phyloP scores from a whole-genome alignment of 2,797 vertebrate genomes.

The Lepidocolaptes lacrymiger region DNA sequence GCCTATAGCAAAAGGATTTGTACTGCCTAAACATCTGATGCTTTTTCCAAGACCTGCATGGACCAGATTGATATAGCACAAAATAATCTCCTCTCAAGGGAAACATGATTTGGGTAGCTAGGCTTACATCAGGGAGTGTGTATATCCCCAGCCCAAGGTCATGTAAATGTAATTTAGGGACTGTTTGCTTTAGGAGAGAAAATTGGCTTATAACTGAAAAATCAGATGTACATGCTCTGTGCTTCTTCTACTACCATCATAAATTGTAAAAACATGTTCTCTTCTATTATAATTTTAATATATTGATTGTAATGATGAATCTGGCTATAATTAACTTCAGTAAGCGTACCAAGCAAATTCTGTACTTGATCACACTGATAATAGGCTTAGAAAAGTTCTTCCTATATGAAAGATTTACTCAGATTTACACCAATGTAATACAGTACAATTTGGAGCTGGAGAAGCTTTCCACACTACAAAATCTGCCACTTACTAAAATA shows the following conservation, averaged over 20 bases:
- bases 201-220: neutral
- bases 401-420: neutral
- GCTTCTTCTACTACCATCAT: neutral
- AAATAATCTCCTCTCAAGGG: conserved; percentile 43
- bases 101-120: conserved; percentile 9
- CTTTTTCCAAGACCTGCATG: conserved; percentile 39
- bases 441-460: neutral
- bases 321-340: conserved; percentile 9
- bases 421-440: neutral
- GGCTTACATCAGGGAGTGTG: neutral
- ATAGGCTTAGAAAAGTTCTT: neutral
- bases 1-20: conserved; percentile 58
- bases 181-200: neutral
- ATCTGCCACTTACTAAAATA: neutral
- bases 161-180: neutral
- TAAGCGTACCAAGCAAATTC: neutral
- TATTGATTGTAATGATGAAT: neutral
- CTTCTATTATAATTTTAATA: neutral
- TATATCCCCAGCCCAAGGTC: conserved; percentile 30
- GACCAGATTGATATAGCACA: conserved; percentile 27
- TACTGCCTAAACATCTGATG: conserved; percentile 58
- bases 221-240: neutral
- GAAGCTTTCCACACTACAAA: neutral
- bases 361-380: neutral
- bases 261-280: neutral